phyloP scores from a whole-genome alignment of 2,888 invertebrate species.

The Phrixothrix hirtus region DNA sequence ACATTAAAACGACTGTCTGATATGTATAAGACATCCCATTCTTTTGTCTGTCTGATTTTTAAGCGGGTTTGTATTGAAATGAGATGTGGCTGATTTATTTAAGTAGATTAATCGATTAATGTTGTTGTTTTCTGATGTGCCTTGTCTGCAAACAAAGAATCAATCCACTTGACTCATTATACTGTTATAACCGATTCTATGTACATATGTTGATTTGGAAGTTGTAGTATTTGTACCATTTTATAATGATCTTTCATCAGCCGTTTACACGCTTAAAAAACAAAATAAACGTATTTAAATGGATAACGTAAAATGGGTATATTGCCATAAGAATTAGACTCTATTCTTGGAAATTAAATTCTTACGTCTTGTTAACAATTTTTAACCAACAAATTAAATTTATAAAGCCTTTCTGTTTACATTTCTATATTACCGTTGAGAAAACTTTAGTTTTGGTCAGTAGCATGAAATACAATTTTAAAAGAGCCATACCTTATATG shows the following conservation, averaged over 20 bases:
- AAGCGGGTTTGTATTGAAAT: conserved; percentile 50
- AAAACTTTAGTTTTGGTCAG: too few species aligned
- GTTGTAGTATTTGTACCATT: conserved; percentile 47
- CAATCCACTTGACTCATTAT: conserved; percentile 53
- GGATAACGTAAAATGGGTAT: conserved; percentile 22
- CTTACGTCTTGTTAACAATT: conserved; percentile 16
- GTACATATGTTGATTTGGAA: conserved; percentile 51
- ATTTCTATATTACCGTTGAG: too few species aligned
- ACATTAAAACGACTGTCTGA: conserved; percentile 40
- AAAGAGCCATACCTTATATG: too few species aligned
- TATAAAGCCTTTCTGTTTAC: too few species aligned
- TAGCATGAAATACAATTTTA: too few species aligned
- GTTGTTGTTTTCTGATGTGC: conserved; percentile 48
- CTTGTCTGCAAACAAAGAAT: conserved; percentile 51
- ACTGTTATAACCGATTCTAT: conserved; percentile 52
- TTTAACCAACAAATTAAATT: conserved; percentile 8
- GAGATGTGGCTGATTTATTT: conserved; percentile 51
- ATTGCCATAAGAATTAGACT: conserved; percentile 19
- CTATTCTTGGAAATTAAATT: conserved; percentile 23
- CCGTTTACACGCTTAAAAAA: conserved; percentile 24
- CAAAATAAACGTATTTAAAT: conserved; percentile 26
- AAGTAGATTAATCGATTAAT: conserved; percentile 53
- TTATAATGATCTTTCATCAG: conserved; percentile 31
- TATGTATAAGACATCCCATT: conserved; percentile 43
- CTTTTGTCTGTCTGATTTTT: conserved; percentile 47